A percentile compares a stretch with the other conserved stretches of the same genome.
Conservation (phyloP, 2,888 invertebrate genomes). For the Papilio gigon region DNA sequence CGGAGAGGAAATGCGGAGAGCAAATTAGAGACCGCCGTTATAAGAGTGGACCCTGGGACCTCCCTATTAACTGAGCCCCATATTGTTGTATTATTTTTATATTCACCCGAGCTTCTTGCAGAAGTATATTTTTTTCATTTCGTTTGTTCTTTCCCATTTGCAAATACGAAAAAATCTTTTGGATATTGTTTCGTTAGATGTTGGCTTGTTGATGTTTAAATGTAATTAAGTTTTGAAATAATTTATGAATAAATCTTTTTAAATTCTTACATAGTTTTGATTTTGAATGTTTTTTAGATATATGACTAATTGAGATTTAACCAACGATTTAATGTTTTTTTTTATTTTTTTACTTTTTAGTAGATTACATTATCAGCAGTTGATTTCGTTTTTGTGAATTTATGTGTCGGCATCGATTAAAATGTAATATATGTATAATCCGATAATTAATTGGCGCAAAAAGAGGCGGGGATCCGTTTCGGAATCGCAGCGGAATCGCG, state of each 20-base stretch:
- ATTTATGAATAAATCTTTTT: not conserved
- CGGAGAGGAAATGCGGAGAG: conserved; percentile 64
- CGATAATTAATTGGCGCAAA: conserved; percentile 81
- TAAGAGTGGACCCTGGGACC: conserved; percentile 71
- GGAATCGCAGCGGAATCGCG: conserved; percentile 74
- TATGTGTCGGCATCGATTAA: not conserved
- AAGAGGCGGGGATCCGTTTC: conserved; percentile 73
- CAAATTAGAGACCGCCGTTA: conserved; percentile 75
- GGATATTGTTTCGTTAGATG: conserved; percentile 19
- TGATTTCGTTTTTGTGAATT: not conserved
- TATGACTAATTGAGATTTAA: not conserved
- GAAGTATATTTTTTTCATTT: conserved; percentile 58
- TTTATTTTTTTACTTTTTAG: no score
- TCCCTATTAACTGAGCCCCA: conserved; percentile 67
- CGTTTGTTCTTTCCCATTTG: conserved; percentile 42
- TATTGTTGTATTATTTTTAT: conserved; percentile 76
- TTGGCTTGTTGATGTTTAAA: conserved; percentile 19
- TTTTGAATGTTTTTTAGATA: not conserved
- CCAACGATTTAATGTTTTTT: no score
- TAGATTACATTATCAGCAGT: not conserved
- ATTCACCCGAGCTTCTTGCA: conserved; percentile 57
- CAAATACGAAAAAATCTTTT: conserved; percentile 25
- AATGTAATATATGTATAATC: conserved; percentile 69
- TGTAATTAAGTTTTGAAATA: conserved; percentile 10
- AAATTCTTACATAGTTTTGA: not conserved